phyloP scores from a whole-genome alignment of 2,888 invertebrate genomes.

The Leptopilina syphax region DNA sequence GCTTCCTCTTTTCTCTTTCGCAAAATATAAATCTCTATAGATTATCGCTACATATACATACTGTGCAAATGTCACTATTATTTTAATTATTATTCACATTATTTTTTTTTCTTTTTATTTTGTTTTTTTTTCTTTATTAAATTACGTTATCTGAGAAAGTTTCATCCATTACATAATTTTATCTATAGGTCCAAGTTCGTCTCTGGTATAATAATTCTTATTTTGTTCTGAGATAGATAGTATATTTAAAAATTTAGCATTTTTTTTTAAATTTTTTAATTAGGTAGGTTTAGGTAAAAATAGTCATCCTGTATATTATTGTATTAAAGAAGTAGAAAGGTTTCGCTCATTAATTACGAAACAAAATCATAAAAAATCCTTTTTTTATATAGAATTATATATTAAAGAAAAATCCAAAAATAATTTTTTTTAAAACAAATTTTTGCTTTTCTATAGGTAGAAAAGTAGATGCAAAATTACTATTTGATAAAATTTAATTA shows the following conservation, averaged over 20 bases:
- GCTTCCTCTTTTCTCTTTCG: slow-evolving; percentile 16
- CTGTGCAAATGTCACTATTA: no score
- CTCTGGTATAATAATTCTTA: slow-evolving; percentile 62
- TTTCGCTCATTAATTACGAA: slow-evolving; percentile 68
- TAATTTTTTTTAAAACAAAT: no score
- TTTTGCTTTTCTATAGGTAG: neutral
- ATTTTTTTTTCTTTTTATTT: neutral
- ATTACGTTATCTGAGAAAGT: slow-evolving; percentile 28
- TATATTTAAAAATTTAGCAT: slow-evolving; percentile 48
- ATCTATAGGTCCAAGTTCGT: slow-evolving; percentile 64
- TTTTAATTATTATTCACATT: no score
- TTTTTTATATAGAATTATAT: no score
- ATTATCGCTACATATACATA: no score
- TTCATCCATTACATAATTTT: slow-evolving; percentile 46
- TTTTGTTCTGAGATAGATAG: slow-evolving; percentile 63
- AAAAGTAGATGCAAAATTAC: neutral
- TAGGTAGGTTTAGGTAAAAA: slow-evolving; percentile 68
- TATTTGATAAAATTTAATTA: neutral
- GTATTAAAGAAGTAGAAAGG: slow-evolving; percentile 67
- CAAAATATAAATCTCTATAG: slow-evolving; percentile 17
- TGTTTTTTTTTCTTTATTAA: neutral
- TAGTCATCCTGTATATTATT: slow-evolving; percentile 66
- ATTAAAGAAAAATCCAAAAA: no score
- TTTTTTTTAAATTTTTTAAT: slow-evolving; percentile 54
- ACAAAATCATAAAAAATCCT: slow-evolving; percentile 41